Evolutionary conservation across 1,140 invertebrate genomes (phyloP).

Genomic region (Goniozus legneri): DNA sequence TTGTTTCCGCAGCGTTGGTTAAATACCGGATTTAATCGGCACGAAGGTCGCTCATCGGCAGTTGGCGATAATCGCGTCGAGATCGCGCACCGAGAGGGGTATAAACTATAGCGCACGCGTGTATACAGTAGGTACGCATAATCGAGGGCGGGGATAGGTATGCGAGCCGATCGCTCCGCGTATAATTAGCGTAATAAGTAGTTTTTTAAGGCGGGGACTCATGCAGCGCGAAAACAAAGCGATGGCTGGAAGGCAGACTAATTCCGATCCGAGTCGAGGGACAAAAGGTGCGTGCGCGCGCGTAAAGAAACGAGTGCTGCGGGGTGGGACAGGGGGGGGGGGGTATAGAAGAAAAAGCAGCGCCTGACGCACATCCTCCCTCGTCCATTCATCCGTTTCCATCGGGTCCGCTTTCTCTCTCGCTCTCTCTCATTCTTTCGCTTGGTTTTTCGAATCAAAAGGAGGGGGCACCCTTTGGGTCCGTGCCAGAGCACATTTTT

Average conservation of each 20-base stretch:
- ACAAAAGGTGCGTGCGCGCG: conserved; percentile 36
- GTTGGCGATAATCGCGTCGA: conserved; percentile 38
- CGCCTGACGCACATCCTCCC: conserved; percentile 45
- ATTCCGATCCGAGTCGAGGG: conserved; percentile 37
- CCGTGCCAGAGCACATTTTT: conserved; percentile 31
- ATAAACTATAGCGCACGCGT: too few species aligned
- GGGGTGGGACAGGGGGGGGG: not conserved
- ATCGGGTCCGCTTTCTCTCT: conserved; percentile 32
- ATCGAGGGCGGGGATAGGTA: too few species aligned
- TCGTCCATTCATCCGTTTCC: conserved; percentile 43
- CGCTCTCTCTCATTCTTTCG: too few species aligned
- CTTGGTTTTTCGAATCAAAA: conserved; percentile 46
- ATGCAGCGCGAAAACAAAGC: conserved; percentile 43
- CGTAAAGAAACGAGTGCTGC: not conserved
- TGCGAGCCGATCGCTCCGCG: conserved; percentile 27
- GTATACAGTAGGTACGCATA: too few species aligned
- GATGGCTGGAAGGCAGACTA: conserved; percentile 45
- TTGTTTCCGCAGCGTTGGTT: conserved; percentile 20
- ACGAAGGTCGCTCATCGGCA: conserved; percentile 35
- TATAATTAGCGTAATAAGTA: conserved; percentile 55
- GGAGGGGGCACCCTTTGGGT: conserved; percentile 46
- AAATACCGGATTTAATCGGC: conserved; percentile 31
- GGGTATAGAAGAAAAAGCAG: conserved; percentile 27
- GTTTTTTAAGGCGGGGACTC: conserved; percentile 48
- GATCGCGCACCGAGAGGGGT: conserved; percentile 24